Conservation (phyloP, 2,888 invertebrate species). For the Troglohyphantes excavatus region DNA sequence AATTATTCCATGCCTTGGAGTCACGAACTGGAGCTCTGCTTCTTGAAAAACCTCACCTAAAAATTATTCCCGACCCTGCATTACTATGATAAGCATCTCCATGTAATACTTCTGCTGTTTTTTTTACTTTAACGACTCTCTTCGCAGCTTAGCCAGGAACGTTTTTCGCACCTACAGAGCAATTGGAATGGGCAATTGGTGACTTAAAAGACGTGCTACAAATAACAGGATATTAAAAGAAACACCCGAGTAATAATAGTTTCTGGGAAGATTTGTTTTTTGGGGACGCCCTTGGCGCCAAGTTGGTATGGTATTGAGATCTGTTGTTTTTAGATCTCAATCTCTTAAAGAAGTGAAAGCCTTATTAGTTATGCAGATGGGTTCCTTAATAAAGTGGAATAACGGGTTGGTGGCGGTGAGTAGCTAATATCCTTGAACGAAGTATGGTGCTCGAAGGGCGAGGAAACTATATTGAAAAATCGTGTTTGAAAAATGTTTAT, state of each 20-base stretch:
- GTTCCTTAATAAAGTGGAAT: neutral
- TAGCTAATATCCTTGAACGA: neutral
- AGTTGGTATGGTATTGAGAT: neutral
- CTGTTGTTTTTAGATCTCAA: neutral
- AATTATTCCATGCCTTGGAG: constrained; percentile 7
- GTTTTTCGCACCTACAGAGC: constrained; percentile 60
- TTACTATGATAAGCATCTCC: neutral
- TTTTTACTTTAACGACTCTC: constrained; percentile 18
- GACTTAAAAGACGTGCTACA: constrained; percentile 42
- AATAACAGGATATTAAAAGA: constrained; percentile 58
- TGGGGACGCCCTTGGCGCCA: neutral
- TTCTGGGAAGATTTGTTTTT: neutral
- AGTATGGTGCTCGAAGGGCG: no score
- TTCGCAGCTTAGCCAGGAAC: constrained; percentile 25
- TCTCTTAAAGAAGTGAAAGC: neutral
- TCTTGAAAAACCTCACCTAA: constrained; percentile 13
- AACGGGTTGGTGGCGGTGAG: neutral
- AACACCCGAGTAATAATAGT: constrained; percentile 45
- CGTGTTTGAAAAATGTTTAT: no score
- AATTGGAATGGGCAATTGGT: constrained; percentile 13
- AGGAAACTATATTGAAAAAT: no score
- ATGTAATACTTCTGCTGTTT: constrained; percentile 45
- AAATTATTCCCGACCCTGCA: constrained; percentile 10
- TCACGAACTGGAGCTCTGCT: constrained; percentile 11
- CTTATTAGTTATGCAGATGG: neutral